Conservation (phyloP, 37 sponge, comb jelly and placozoan species). For the Crambe crambe region DNA sequence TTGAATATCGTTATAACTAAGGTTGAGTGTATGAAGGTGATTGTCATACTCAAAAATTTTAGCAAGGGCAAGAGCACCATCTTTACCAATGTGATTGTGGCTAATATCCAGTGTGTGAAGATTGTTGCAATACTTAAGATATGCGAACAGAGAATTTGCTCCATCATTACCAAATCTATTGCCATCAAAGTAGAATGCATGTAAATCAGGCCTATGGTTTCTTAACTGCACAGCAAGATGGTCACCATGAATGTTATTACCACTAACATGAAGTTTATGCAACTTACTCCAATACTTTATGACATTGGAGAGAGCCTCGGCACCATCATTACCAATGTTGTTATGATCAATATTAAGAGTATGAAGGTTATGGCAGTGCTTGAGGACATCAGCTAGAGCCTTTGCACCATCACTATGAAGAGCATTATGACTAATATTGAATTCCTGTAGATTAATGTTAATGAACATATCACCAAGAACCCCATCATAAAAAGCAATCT, state of each 20-base stretch:
- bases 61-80: not conserved
- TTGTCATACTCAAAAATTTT: not conserved
- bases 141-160: not conserved
- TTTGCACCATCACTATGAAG: not conserved
- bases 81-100: not conserved
- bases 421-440: not conserved
- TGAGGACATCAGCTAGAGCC: not conserved
- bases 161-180: not conserved
- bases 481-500: no score
- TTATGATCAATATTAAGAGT: not conserved
- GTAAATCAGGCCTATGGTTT: not conserved
- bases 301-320: not conserved
- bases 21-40: not conserved
- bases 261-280: no score
- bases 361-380: not conserved
- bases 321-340: not conserved
- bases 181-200: not conserved
- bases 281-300: not conserved
- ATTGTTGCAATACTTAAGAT: not conserved
- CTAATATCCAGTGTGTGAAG: not conserved
- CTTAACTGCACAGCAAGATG: not conserved
- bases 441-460: not conserved
- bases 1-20: not conserved
- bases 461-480: no score
- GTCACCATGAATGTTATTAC: not conserved